These are phyloP conservation scores for Hormaphis cornu DNA, from an alignment of 1,140 invertebrate genomes.

Conservation along the genomic window DNA sequence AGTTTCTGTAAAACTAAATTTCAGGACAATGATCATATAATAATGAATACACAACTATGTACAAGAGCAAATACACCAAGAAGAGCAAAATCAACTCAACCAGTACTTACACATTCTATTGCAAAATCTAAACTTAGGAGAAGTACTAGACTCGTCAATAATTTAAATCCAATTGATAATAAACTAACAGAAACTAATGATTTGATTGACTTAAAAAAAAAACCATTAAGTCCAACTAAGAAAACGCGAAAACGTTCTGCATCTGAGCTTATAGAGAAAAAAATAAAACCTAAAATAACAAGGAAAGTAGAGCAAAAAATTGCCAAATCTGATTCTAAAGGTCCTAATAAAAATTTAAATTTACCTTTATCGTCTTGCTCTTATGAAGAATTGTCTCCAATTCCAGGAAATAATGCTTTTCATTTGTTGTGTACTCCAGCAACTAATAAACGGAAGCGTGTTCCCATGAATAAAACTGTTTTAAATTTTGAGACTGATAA, in stretches of 20 bases:
- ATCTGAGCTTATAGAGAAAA: background rate
- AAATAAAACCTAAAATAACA: background rate
- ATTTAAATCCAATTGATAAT: background rate
- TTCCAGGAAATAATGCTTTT: background rate
- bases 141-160: conserved; percentile 2
- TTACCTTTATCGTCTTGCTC: background rate
- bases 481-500: background rate
- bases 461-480: background rate
- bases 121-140: background rate
- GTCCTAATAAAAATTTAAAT: background rate
- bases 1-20: background rate
- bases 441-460: background rate
- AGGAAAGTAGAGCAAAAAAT: background rate
- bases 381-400: background rate
- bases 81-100: conserved; percentile 4
- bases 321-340: background rate
- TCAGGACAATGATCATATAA: background rate
- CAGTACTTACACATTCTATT: background rate
- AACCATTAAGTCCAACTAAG: background rate
- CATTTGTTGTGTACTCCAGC: conserved; percentile 3
- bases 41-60: background rate
- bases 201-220: background rate
- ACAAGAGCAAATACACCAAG: background rate
- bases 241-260: background rate
- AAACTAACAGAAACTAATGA: background rate